Base-by-base conservation (phyloP, 2,888 invertebrate genomes). In the Girardia tigrina region DNA sequence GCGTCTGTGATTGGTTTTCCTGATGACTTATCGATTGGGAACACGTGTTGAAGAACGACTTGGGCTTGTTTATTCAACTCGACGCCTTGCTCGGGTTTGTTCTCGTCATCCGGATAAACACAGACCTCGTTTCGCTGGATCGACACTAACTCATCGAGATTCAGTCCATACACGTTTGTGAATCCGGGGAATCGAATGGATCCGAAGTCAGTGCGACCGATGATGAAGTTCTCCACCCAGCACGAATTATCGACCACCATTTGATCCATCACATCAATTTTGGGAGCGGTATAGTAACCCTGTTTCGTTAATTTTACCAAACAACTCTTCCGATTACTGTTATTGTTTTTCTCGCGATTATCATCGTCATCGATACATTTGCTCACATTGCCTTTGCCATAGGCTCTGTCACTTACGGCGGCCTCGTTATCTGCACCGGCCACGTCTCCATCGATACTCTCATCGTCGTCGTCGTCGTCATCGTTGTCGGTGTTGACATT, bases 281-380 rank as follows among this genome's bases (percentile, higher is more conserved):
- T 56, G n/a, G 56, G 56, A 12, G 56, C n/a, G n/a, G 56, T 56
- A n/a, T 56, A 56, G n/a, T 56, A 56, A 56, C n/a, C 56, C 4
- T 4, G 20, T 56, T 56, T 56, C n/a, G 56, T 56, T n/a, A 56
- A n/a, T 56, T 56, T 56, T 12, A 56, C n/a, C 4, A 12, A 12
- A 20, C 36, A 36, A 73, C 4, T 27, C 4, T n/a, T 2, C 4
- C n/a, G 4, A 12, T 12, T n/a, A 56, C 4, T 56, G 4, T 4
- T 12, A 56, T 56, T n/a, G 23, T 16, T 20, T 8, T 16, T 23
- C 4, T 20, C 56, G 23, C 56, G 4, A 12, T 16, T n/a, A 8
- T 56, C 56, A n/a, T 56, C 56, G 23, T 56, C 56, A 23, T 56
- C 56, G n/a, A n/a, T n/a, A n/a, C n/a, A n/a, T n/a, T n/a, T n/a